Percentiles rank a stretch among this genome's conserved stretches.
Conservation (phyloP, 2,797 vertebrate genomes). For the Intellagama lesueurii region DNA sequence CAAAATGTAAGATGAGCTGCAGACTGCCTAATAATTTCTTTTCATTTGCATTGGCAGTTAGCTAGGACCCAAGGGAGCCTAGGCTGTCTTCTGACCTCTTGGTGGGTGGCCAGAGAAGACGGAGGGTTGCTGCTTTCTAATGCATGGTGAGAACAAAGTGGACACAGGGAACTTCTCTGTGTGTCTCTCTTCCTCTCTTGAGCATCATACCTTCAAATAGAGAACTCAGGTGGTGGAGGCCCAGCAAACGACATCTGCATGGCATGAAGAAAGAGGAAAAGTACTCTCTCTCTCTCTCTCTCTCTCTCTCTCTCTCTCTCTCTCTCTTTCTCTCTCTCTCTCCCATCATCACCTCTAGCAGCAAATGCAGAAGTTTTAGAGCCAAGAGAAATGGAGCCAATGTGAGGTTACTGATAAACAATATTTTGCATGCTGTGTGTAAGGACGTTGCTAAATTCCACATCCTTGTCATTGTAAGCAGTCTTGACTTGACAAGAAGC, state of each 20-base stretch:
- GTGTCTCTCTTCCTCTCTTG: background rate
- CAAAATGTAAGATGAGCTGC: constrained; percentile 36
- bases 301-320: too few species aligned
- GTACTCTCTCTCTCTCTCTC: too few species aligned
- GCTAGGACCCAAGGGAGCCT: background rate
- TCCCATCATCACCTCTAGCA: too few species aligned
- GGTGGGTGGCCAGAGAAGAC: background rate
- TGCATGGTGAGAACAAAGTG: background rate
- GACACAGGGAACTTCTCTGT: background rate
- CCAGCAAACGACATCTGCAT: too few species aligned
- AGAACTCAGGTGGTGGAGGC: background rate
- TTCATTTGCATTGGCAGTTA: constrained; percentile 21
- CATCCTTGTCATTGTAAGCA: too few species aligned
- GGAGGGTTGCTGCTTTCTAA: background rate
- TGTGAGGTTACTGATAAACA: background rate
- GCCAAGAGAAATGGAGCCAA: background rate
- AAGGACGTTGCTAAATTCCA: too few species aligned
- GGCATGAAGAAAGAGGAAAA: too few species aligned
- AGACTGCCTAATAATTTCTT: constrained; percentile 16
- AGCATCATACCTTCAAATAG: background rate
- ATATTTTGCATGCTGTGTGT: too few species aligned
- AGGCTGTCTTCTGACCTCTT: background rate
- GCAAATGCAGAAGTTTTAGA: too few species aligned
- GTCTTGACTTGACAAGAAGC: too few species aligned
- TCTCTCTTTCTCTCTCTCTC: too few species aligned